Conservation (phyloP, 2,113 vertebrate species). For the Rana temporaria region DNA sequence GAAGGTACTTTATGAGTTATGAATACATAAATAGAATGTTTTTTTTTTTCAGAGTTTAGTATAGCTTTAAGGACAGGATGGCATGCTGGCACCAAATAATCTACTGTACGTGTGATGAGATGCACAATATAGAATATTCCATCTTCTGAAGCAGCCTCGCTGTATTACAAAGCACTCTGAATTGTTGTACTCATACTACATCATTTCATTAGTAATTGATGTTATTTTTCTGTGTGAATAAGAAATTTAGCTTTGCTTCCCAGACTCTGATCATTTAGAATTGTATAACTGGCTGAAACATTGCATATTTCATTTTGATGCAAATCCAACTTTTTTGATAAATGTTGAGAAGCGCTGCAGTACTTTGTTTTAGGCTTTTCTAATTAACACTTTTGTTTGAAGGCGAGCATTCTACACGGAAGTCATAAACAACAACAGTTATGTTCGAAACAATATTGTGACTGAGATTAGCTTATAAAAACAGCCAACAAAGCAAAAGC, state of each 20-base stretch:
- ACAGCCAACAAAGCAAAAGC: background rate
- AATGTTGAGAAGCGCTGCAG: background rate
- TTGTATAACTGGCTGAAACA: background rate
- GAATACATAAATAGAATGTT: too few relatives aligned
- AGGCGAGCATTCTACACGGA: background rate
- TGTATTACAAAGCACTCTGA: background rate
- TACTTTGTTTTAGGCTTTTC: background rate
- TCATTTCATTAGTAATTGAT: background rate
- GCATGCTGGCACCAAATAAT: too few relatives aligned
- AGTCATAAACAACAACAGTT: conserved; percentile 17
- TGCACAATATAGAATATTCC: too few relatives aligned
- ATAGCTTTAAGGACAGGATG: too few relatives aligned
- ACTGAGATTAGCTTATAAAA: background rate
- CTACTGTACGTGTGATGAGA: too few relatives aligned
- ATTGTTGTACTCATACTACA: background rate
- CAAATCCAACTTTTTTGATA: conserved; percentile 23
- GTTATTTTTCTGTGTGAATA: conserved; percentile 1
- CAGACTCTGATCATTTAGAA: conserved; percentile 13
- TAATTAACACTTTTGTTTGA: conserved; percentile 20
- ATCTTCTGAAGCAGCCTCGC: too few relatives aligned
- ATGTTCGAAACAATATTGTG: conserved; percentile 15
- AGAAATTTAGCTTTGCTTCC: background rate
- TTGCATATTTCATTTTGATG: conserved; percentile 2
- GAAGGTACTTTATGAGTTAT: too few relatives aligned
- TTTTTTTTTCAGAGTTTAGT: too few relatives aligned